phyloP scores from a whole-genome alignment of 2,888 invertebrate genomes.

The Pterostichus madidus region DNA sequence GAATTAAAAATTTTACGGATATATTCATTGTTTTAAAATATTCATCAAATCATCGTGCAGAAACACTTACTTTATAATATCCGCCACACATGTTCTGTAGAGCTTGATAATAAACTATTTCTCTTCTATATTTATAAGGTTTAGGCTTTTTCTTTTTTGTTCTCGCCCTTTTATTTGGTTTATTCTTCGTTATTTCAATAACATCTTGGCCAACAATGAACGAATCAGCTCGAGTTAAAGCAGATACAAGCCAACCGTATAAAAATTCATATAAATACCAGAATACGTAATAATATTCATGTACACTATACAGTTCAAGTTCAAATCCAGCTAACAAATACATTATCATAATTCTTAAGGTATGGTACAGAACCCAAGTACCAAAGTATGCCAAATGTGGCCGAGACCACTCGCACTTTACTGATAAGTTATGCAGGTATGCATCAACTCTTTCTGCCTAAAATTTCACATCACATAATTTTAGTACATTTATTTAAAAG shows the following conservation, averaged over 20 bases:
- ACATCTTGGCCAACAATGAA: conserved; percentile 85
- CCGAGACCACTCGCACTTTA: conserved; percentile 84
- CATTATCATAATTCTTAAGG: conserved; percentile 94
- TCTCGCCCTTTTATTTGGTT: conserved; percentile 77
- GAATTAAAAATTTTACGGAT: conserved; percentile 68
- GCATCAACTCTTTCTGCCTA: conserved; percentile 95
- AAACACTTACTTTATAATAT: conserved; percentile 88
- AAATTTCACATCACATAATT: conserved; percentile 68
- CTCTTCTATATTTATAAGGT: conserved; percentile 83
- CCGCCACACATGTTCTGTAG: conserved; percentile 97
- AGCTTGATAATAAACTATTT: conserved; percentile 93
- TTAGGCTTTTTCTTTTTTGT: conserved; percentile 84
- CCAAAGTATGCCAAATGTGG: conserved; percentile 92
- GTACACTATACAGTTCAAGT: conserved; percentile 95
- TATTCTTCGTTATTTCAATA: conserved; percentile 74
- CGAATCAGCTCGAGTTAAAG: conserved; percentile 92
- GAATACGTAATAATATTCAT: conserved; percentile 97
- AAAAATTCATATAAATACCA: conserved; percentile 98
- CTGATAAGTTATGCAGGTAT: conserved; percentile 84
- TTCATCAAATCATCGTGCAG: no score
- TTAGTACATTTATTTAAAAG: no score
- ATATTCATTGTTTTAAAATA: neutral
- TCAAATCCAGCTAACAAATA: conserved; percentile 97
- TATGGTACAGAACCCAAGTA: conserved; percentile 97
- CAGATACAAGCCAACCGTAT: conserved; percentile 95